Conservation (phyloP, 2,797 vertebrate genomes). For the Anniella stebbinsi region DNA sequence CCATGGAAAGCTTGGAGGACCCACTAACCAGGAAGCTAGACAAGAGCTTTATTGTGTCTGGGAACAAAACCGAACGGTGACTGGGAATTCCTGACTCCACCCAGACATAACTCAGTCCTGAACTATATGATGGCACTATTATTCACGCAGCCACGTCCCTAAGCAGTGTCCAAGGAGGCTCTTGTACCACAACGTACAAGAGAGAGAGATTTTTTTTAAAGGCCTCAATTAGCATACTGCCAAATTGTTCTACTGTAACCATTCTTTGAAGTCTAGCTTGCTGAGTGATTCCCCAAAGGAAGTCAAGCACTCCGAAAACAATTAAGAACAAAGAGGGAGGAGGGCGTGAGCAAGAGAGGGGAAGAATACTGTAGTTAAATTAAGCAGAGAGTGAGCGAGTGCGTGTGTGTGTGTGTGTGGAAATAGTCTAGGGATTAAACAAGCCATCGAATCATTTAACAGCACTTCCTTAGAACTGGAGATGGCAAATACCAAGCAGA, state of each 20-base stretch:
- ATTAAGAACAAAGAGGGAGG: constrained; percentile 71
- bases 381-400: constrained; percentile 55
- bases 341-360: constrained; percentile 47
- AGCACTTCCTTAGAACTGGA: constrained; percentile 43
- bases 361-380: constrained; percentile 72
- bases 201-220: constrained; percentile 54
- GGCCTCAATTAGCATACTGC: constrained; percentile 74
- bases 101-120: background rate
- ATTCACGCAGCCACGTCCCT: background rate
- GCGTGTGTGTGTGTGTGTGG: constrained; percentile 50
- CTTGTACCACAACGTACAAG: constrained; percentile 56
- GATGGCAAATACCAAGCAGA: constrained; percentile 64
- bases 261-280: constrained; percentile 75
- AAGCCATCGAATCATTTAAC: constrained; percentile 72
- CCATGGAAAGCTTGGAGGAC: background rate
- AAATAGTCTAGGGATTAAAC: constrained; percentile 72
- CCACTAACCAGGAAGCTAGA: background rate
- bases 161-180: constrained; percentile 61
- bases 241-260: constrained; percentile 75
- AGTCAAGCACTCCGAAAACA: constrained; percentile 75
- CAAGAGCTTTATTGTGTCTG: background rate
- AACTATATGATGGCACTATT: background rate
- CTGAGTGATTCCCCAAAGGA: constrained; percentile 77
- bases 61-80: background rate
- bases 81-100: background rate